Base-by-base conservation (phyloP, 2,888 invertebrate genomes). In the Nomada ruficornis region DNA sequence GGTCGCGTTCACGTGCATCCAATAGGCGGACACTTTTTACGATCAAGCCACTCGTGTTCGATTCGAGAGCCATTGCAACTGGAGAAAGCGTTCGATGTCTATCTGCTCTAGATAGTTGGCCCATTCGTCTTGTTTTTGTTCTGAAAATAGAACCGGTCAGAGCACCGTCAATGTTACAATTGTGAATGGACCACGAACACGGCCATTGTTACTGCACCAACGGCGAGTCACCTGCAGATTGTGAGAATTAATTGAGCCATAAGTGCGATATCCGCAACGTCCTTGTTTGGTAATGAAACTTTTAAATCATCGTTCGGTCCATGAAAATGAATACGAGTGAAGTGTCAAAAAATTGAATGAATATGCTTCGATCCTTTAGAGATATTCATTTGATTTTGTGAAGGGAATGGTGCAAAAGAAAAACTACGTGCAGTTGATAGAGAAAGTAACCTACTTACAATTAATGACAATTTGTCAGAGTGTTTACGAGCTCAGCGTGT, bases 111-210 rank as follows among this genome's bases (percentile, higher is more conserved):
- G 91, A 91, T 91, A 87, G 91, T 87, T 85, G 83, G 88, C 90
- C 91, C 89, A 91, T 91, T 89, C 90, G 91, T 91, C 91, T 91
- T 90, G 90, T 91, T 91, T 91, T 91, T 91, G 89, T 91, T 83
- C 83, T 75, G 81, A 72, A 77, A 85, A 83, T 83, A 80, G 86
- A 75, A 63, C 69, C 76, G 84, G 78, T 75, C 86, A 74, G 82
- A 68, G 82, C 74, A 80, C 67, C 81, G 74, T 82, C 84, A 78
- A 84, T 85, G 86, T 90, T 88, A 90, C 90, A 87, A 88, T 89
- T 81, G 79, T 79, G 83, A 81, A 84, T 83, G 86, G 82, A 80
- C 84, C 82, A 70, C 52, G 87, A 71, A 83, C 79, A 75, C 73
- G 73, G 77, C 84, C 88, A 90, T 91, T 91, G 90, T 91, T 88